phyloP scores from a whole-genome alignment of 2,113 vertebrate genomes.

The Marmota monax region DNA sequence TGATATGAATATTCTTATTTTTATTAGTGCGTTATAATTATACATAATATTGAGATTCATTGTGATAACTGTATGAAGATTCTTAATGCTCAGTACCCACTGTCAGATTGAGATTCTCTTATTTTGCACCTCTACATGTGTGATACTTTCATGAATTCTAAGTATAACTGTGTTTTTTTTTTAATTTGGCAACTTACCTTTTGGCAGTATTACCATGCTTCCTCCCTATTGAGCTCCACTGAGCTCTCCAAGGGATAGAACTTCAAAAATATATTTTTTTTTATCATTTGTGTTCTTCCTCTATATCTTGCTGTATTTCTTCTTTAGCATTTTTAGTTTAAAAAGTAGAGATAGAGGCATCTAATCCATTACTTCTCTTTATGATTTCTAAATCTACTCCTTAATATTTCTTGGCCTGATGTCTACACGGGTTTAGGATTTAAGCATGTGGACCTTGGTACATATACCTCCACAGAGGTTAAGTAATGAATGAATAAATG shows the following conservation, averaged over 20 bases:
- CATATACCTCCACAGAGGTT: neutral
- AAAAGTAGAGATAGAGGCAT: neutral
- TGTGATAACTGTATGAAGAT: no score
- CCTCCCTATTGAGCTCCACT: neutral
- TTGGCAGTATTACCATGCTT: neutral
- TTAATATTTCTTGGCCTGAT: neutral
- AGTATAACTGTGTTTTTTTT: neutral
- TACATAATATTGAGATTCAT: no score
- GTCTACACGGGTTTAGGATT: neutral
- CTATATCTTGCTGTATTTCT: neutral
- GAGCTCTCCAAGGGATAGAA: neutral
- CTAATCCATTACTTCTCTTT: neutral
- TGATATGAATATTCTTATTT: neutral
- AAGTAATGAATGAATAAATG: neutral
- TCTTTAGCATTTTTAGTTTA: neutral
- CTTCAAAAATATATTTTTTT: neutral
- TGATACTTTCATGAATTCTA: neutral
- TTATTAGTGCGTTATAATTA: no score
- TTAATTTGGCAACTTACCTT: neutral
- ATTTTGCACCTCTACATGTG: neutral
- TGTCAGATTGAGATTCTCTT: neutral
- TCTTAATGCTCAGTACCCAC: neutral
- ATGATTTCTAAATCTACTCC: neutral
- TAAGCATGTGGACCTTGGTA: neutral
- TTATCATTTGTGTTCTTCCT: neutral